Conservation (phyloP, 1,140 invertebrate species). For the Drosophila willistoni region DNA sequence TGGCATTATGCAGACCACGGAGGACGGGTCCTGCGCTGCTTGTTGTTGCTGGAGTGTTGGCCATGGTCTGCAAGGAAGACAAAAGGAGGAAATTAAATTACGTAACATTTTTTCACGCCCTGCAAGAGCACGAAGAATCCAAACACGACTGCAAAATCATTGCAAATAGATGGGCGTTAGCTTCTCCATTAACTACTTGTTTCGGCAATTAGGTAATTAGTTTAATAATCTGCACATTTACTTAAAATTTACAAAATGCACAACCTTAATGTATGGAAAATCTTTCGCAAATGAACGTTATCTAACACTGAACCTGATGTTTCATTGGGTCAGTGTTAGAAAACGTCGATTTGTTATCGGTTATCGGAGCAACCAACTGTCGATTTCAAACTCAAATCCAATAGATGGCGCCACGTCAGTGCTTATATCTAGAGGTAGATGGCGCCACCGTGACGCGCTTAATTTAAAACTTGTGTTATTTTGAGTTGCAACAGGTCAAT, state of each 20-base stretch:
- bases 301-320: neutral
- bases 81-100: constrained; percentile 44
- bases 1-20: constrained; percentile 80
- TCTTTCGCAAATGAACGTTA: constrained; percentile 5
- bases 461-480: constrained; percentile 37
- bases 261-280: constrained; percentile 7
- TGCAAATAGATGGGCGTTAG: neutral
- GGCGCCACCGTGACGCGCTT: constrained; percentile 38
- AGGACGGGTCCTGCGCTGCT: constrained; percentile 72
- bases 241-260: neutral
- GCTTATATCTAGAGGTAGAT: constrained; percentile 3
- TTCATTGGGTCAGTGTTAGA: neutral
- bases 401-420: neutral
- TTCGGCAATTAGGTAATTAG: neutral
- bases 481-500: constrained; percentile 1
- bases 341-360: no score
- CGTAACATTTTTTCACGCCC: constrained; percentile 49
- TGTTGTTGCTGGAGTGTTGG: constrained; percentile 72
- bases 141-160: neutral
- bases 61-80: constrained; percentile 55
- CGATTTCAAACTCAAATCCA: no score
- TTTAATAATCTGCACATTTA: neutral
- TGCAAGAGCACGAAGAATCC: neutral
- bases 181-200: neutral
- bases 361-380: no score